Base-by-base conservation (phyloP, 2,113 vertebrate species). In the Pelusios castaneus region DNA sequence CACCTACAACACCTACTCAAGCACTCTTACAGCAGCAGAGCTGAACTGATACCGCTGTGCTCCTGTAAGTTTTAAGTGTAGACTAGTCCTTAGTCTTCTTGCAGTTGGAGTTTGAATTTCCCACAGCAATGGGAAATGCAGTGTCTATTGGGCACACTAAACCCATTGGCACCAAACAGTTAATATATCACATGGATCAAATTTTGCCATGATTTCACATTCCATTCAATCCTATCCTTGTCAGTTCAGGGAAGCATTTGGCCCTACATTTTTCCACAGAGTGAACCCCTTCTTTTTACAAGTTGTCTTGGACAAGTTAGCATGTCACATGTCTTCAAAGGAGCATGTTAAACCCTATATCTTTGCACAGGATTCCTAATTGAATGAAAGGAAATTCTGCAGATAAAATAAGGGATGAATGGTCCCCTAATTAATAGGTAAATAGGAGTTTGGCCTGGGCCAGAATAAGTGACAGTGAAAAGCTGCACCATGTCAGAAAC, bases 281-380 rank as follows among this genome's bases (percentile, higher is more conserved):
- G 93, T 49, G 77, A 92, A 88, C 88, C 89, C 91, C 95, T 97
- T 97, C 89, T 96, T 97, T 73, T 84, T 54, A 76, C 95, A 94
- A 97, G 94, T 93, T 94, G 94, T 94, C 97, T 95, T 97, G 94
- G 93, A 97, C 96, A 95, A 96, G 95, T 97, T 97, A 92, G 95
- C 88, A 92, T 96, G 96, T 97, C 96, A 96, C 89, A 90, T 80
- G 82, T 91, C 95, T 96, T 95, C 93, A 97, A 95, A 95, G 49
- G 84, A 80, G 92, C 84, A 51, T 91, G 96, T 94, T 95, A 94
- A 96, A 95, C 86, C 86, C 82, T 93, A 91, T 94, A 90, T 95
- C 89, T 93, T 95, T 73, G 52, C 89, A 94, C 1, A 0, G 87
- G 86, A 77, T 24, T 93, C 89, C 96, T 87, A 90, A 47, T 91